phyloP scores from a whole-genome alignment of 2,888 invertebrate genomes.

The Protula sp. region DNA sequence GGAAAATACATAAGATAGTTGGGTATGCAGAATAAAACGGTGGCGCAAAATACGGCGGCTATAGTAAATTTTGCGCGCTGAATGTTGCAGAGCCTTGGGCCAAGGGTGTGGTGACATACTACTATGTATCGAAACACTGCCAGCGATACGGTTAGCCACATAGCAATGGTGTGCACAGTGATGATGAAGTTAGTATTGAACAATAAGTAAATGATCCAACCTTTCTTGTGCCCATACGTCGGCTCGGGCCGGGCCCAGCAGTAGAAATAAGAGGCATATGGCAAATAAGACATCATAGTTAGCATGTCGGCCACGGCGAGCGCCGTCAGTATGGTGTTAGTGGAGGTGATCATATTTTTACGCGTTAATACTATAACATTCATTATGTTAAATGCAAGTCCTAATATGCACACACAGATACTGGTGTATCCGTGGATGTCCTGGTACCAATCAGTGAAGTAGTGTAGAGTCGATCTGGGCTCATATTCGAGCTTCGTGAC shows the following conservation, averaged over 20 bases:
- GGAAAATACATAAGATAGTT: conserved; percentile 42
- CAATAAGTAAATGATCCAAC: conserved; percentile 45
- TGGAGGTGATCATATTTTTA: conserved; percentile 84
- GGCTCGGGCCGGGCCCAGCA: conserved; percentile 18
- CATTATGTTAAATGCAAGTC: conserved; percentile 82
- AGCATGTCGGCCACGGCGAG: conserved; percentile 84
- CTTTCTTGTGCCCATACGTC: conserved; percentile 30
- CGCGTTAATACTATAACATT: conserved; percentile 82
- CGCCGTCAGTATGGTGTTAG: conserved; percentile 80
- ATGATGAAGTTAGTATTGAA: conserved; percentile 48
- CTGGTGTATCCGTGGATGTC: conserved; percentile 77
- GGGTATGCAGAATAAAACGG: conserved; percentile 45
- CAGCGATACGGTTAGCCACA: conserved; percentile 85
- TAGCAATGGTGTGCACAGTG: conserved; percentile 75
- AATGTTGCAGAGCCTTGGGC: conserved; percentile 44
- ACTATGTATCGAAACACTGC: conserved; percentile 82
- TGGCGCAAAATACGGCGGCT: conserved; percentile 33
- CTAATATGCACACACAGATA: conserved; percentile 80
- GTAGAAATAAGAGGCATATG: conserved; percentile 32
- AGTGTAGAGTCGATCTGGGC: conserved; percentile 20
- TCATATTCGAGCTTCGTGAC: no score
- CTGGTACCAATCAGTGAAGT: conserved; percentile 35
- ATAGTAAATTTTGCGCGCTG: conserved; percentile 44
- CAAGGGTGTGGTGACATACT: conserved; percentile 50
- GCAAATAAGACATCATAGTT: conserved; percentile 86